Evolutionary conservation across 1,140 invertebrate genomes (phyloP).

Genomic region (Linepithema humile): DNA sequence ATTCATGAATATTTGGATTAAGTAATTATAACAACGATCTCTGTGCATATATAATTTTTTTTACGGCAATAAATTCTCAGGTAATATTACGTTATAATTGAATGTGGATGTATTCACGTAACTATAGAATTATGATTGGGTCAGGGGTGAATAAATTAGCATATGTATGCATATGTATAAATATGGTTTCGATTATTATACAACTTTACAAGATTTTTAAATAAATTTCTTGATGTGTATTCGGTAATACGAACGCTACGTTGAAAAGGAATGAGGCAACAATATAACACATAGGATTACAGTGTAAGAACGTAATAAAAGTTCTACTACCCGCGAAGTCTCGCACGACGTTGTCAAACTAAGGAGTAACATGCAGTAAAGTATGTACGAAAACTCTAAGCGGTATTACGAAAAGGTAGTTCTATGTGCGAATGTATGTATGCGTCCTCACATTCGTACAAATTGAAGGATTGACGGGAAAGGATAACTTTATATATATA

Average conservation of each 20-base stretch:
- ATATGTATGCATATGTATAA: neutral
- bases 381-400: constrained; percentile 25
- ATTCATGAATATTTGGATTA: neutral
- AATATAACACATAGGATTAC: neutral
- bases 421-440: neutral
- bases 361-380: neutral
- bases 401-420: neutral
- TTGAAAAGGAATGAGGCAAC: neutral
- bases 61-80: neutral
- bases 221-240: neutral
- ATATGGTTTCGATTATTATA: neutral
- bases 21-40: neutral
- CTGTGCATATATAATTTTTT: neutral
- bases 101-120: neutral
- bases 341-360: neutral
- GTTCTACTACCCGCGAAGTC: neutral
- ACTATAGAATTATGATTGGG: neutral
- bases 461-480: neutral
- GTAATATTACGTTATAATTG: constrained; percentile 23
- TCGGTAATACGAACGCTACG: neutral
- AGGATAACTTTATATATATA: neutral
- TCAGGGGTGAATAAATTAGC: constrained; percentile 1
- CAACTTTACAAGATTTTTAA: neutral
- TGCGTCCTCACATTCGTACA: neutral
- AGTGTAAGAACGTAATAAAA: constrained; percentile 12